Evolutionary conservation across 2,888 invertebrate species (phyloP), one percentile per base, ranked within the genome.

Genomic region (Ferdinandea cuprea): DNA sequence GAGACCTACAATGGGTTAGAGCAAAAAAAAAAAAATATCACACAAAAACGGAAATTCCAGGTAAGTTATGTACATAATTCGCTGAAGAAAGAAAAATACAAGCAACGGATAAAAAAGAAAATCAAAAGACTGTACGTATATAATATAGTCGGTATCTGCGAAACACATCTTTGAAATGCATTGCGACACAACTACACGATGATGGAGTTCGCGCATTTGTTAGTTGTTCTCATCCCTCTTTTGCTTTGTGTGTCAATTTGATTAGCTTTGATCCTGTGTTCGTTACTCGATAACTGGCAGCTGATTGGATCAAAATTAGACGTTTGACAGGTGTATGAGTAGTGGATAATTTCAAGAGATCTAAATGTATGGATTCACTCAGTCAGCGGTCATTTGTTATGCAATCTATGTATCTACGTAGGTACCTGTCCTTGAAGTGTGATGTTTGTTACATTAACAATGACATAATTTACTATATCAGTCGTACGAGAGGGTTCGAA

Each of bases 1-100:
- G 89, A 0, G 94, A 93, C 87, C 96, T 96, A 88, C 61, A 89
- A 90, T 59, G 56, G 13, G 37, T 52, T 15, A 76, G 40, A 59
- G 42, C 37, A 40, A 25, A 28, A 46, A 44, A 7, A 54, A 17
- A 54, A 15, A 65, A 32, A 69, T 54, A 59, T 42, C 15, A 59
- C 52, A 65, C 7, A 66, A 50, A 25, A 76, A 54, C 42, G 65
- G 63, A 72, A 61, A 68, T 73, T 63, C 50, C 71, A 77, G 68
- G 78, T 78, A 73, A 68, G 35, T 71, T 81, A 76, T 81, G 65
- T 81, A 76, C 76, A 81, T 81, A 72, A 71, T 52, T 68, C 59
- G 59, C 44, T 37, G 15, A 37, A 65, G 42, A 28, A 61, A 2
- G 15, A 50, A 32, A 56, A 56, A 59, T 13, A 11, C 54, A 28